Evolutionary conservation across 2,888 invertebrate species (phyloP), one percentile per base, ranked within the genome.

Genomic region (Eupeodes latifasciatus): DNA sequence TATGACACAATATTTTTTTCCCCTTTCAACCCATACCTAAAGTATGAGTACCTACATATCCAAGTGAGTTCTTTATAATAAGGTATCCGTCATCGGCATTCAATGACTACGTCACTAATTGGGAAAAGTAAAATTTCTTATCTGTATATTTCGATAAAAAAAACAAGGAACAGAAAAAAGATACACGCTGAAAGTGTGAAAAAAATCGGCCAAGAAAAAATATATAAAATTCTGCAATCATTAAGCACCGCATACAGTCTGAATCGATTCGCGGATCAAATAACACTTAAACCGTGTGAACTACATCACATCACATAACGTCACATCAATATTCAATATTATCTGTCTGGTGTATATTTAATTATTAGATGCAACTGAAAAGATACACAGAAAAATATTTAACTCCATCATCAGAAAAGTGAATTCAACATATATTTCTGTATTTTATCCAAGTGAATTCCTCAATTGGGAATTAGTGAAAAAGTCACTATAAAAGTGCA

Each of bases 241-340:
- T 59, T 47, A 69, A 69, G 14, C 66, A 16, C 40, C 40, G 7
- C 16, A 62, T 19, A 82, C 76, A 87, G 86, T 87, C 64, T 47
- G 36, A 72, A 72, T 55, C 86, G 79, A 87, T 76, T 72, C 86
- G 83, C 79, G 83, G 59, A 82, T 82, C 86, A 86, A 81, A 81
- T 86, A 80, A 83, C 86, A 85, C 81, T 40, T 3, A 12, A 57
- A 57, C 44, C 10, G 51, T n/a, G 59, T 59, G 59, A 34, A 71
- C 36, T 64, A 57, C 71, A 59, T 27, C 27, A 27, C 3, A 27
- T 40, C 40, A 40, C 47, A 27, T 27, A 27, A 27, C 69, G 36
- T 27, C 64, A 64, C 19, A 19, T 10, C 27, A 47, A 11, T 47
- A 27, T 27, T 27, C 27, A 27, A 27, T 27, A 27, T 27, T 27